Conservation (phyloP, 2,888 invertebrate genomes). For the Dasypolia templi region DNA sequence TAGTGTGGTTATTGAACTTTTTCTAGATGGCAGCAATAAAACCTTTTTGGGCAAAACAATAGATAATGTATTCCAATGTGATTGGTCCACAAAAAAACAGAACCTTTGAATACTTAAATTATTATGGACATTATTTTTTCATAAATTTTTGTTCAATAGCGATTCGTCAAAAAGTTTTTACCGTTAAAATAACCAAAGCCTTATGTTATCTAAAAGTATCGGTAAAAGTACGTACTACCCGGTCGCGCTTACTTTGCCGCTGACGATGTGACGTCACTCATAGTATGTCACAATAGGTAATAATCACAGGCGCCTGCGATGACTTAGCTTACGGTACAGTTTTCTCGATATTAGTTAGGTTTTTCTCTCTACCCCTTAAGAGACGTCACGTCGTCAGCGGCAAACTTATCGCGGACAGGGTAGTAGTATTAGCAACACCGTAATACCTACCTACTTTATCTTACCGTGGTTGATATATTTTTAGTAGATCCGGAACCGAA, state of each 20-base stretch:
- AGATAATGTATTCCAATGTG: neutral
- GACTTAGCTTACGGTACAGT: no score
- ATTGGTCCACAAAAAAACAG: neutral
- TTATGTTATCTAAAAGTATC: neutral
- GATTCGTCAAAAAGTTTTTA: neutral
- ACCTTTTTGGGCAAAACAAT: slow-evolving; percentile 1
- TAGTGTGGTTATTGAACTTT: slow-evolving; percentile 7
- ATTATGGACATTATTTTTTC: neutral
- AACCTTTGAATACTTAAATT: neutral
- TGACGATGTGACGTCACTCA: no score
- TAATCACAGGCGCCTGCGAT: no score
- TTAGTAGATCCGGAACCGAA: neutral
- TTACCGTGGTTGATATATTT: neutral
- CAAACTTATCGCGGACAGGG: no score
- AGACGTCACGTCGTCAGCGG: no score
- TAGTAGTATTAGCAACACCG: neutral
- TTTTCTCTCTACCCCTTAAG: no score
- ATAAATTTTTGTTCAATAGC: neutral
- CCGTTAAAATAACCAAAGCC: neutral
- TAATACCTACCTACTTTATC: neutral
- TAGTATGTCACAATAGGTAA: no score
- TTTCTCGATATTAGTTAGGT: no score
- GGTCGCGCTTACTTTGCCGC: no score
- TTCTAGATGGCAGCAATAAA: slow-evolving; percentile 17
- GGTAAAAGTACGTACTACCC: neutral